These are phyloP conservation scores for Hyaena hyaena DNA, from an alignment of 2,113 vertebrate species.

Conservation along the genomic window DNA sequence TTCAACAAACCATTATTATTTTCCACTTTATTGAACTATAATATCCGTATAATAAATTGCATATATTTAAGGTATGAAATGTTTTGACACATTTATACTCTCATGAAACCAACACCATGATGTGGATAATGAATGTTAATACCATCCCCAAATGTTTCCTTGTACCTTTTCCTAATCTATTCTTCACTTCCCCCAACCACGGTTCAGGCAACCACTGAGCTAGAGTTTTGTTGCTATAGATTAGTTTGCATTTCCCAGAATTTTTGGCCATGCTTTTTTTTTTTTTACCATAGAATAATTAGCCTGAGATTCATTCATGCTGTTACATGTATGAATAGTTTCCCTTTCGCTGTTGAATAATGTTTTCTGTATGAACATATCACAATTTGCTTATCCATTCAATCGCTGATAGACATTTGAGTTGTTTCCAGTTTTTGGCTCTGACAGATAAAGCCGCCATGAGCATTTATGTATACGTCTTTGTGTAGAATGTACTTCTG, in stretches of 20 bases:
- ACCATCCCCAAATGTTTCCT: neutral
- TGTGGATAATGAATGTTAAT: neutral
- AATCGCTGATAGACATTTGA: neutral
- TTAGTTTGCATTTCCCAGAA: neutral
- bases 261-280: neutral
- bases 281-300: neutral
- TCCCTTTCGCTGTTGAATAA: neutral
- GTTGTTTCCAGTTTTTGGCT: neutral
- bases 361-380: neutral
- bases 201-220: neutral
- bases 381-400: neutral
- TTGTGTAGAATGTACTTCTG: neutral
- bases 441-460: neutral
- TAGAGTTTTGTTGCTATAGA: neutral
- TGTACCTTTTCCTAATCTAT: neutral
- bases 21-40: neutral
- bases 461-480: neutral
- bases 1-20: neutral
- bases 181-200: neutral
- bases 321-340: neutral
- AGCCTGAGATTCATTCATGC: neutral
- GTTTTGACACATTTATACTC: neutral
- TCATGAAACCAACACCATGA: neutral
- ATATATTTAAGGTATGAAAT: neutral
- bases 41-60: neutral